phyloP scores from a whole-genome alignment of 2,888 invertebrate genomes.

The Scaptomyza cyrtandrae region DNA sequence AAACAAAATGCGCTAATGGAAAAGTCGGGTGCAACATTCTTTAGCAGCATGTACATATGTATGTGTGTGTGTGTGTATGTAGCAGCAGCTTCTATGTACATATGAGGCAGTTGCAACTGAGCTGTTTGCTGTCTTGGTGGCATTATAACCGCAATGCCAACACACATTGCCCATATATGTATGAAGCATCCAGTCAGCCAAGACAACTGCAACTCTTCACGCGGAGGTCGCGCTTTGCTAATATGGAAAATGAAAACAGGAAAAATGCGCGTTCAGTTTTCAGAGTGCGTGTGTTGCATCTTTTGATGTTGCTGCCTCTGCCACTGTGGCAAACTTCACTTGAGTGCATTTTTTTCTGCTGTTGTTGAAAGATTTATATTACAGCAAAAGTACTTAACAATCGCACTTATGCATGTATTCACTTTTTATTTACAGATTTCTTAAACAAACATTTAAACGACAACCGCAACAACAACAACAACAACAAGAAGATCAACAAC shows the following conservation, averaged over 20 bases:
- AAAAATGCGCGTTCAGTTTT: constrained; percentile 65
- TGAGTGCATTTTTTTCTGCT: constrained; percentile 23
- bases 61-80: constrained; percentile 22
- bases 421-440: constrained; percentile 69
- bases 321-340: constrained; percentile 19
- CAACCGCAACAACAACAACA: constrained; percentile 53
- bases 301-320: constrained; percentile 19
- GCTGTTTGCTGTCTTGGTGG: constrained; percentile 60
- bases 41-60: constrained; percentile 35
- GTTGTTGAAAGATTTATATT: constrained; percentile 57
- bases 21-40: constrained; percentile 77
- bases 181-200: constrained; percentile 31
- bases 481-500: constrained; percentile 29
- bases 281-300: constrained; percentile 33
- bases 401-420: constrained; percentile 29
- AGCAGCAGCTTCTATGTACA: constrained; percentile 42
- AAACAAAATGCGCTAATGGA: constrained; percentile 75
- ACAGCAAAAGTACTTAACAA: constrained; percentile 30
- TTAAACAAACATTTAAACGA: constrained; percentile 59
- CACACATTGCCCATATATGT: constrained; percentile 65
- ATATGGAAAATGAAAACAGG: constrained; percentile 81
- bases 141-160: constrained; percentile 70
- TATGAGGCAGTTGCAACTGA: constrained; percentile 21
- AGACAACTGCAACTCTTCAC: constrained; percentile 26
- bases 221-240: constrained; percentile 68